Base-by-base conservation (phyloP, 2,888 invertebrate species). In the Theretra japonica region DNA sequence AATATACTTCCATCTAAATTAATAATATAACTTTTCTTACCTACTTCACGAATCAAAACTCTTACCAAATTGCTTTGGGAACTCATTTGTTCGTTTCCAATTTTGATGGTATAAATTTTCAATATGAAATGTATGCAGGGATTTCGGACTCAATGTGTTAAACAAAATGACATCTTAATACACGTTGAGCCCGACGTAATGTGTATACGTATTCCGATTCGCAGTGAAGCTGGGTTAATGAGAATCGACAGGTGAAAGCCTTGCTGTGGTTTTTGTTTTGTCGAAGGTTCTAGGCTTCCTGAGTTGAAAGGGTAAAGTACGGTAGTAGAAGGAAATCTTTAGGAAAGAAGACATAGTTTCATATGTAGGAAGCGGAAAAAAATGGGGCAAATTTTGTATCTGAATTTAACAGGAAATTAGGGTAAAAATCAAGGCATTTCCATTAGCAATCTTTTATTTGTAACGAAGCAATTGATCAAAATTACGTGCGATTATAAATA, bases 131-230 rank as follows among this genome's bases (percentile, higher is more conserved):
- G 23, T 65, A 41, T 48, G 41, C 17, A 48, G 48, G 23, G 48
- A 41, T 23, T 65, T 65, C 2, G 15, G 65, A 23, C 41, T 48
- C 23, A 41, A 65, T 41, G 65, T 62, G 15, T 65, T 17, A 23
- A 65, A 65, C 23, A 65, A 65, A 25, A 59, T 25, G 65, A 58
- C n/a, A 58, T 25, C 53, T 73, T 73, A 70, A 70, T 60, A 70
- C 70, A 73, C 21, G 1, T n/a, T 8, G 62, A 62, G 62, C 62
- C 62, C 21, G 41, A n/a, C 21, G 65, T 65, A 65, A 62, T 33
- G 62, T 15, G 62, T 8, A 65, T 65, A 48, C 21, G 23, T 48
- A 23, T 65, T 17, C 41, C 65, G 11, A 23, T 23, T 15, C 21
- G 41, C 17, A 23, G 15, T 48, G 7, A 33, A 30, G 25, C 28